Conservation (phyloP, 2,888 invertebrate species). For the Pyralis farinalis region DNA sequence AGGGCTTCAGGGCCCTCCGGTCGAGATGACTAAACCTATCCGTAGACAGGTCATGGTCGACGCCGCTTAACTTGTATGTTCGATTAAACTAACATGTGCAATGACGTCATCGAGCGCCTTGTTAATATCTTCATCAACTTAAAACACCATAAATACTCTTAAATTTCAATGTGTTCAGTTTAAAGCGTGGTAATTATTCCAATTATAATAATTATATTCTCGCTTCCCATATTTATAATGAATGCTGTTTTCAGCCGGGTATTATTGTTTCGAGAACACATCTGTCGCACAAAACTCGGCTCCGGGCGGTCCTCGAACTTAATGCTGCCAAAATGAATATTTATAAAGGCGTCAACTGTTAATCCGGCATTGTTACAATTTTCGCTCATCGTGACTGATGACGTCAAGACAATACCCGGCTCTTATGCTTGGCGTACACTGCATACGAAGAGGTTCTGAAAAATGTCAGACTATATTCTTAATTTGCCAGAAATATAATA, state of each 20-base stretch:
- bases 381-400: constrained; percentile 69
- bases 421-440: constrained; percentile 51
- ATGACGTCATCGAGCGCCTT: too few relatives aligned
- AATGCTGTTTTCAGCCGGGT: not conserved
- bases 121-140: too few relatives aligned
- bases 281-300: constrained; percentile 65
- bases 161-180: not conserved
- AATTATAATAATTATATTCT: constrained; percentile 4
- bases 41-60: too few relatives aligned
- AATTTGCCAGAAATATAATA: too few relatives aligned
- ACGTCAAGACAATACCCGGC: constrained; percentile 67
- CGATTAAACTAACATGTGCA: too few relatives aligned
- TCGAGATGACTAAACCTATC: too few relatives aligned
- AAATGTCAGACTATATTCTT: too few relatives aligned
- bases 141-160: too few relatives aligned
- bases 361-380: constrained; percentile 75
- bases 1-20: too few relatives aligned
- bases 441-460: constrained; percentile 5
- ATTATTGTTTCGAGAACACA: constrained; percentile 36
- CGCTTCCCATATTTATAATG: constrained; percentile 3
- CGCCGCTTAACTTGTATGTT: too few relatives aligned
- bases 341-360: constrained; percentile 78
- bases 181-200: not conserved
- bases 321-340: constrained; percentile 71
- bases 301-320: constrained; percentile 44